Base-by-base conservation (phyloP, 2,113 vertebrate species). In the Silurus glanis region DNA sequence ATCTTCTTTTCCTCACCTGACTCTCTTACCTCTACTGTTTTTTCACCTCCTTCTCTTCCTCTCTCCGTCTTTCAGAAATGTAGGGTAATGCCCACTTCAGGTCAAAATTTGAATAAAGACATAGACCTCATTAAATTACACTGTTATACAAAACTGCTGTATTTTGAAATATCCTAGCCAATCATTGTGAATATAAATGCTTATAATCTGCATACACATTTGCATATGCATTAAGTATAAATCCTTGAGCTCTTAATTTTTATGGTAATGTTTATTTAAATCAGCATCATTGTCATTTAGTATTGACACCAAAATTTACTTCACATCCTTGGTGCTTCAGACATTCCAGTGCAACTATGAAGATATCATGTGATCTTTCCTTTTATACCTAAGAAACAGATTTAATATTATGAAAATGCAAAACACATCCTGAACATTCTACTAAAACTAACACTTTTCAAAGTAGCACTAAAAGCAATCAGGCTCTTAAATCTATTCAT, bases 81-180 rank as follows among this genome's bases (percentile, higher is more conserved):
- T 97, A 97, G 92, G 97, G 97, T 53, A 51, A 56, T 1, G 1
- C 2, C n/a, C 14, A 37, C 14, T 56, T 16, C 12, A 78, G 53
- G 75, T 56, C 28, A 19, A 28, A 25, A 16, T 78, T 7, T 5
- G n/a, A 17, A 56, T 56, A 9, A 3, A 28, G 51, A 79, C 9
- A 3, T 56, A 17, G 6, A n/a, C 14, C 1, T 7, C 17, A 9
- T 8, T 47, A 16, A 6, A 9, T 21, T 9, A n/a, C 9, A 23
- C 2, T 4, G 3, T 75, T 23, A 71, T 45, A 17, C 4, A 67
- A 13, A 67, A 28, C 0, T 61, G 17, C 59, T 62, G 59, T 62
- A 21, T 62, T 61, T 16, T 61, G 8, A 66, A 62, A 7, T 21
- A 21, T 62, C 0, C 17, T 69, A 37, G 21, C 8, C 62, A 64